Conservation (phyloP, 2,888 invertebrate species). For the Drosophila borealis region DNA sequence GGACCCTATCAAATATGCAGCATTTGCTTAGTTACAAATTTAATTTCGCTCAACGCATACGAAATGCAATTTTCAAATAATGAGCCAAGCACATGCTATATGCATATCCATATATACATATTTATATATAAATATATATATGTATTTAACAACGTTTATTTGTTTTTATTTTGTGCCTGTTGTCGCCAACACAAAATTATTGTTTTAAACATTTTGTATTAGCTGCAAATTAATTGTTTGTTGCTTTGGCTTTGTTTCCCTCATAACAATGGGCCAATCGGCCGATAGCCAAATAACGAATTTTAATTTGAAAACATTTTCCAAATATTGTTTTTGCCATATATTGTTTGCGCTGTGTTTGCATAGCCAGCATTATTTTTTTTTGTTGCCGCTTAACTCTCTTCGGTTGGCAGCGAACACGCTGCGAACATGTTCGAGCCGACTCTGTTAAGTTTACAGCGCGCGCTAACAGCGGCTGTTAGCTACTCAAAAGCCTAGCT, state of each 20-base stretch:
- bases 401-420: slow-evolving; percentile 24
- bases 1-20: slow-evolving; percentile 69
- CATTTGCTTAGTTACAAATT: slow-evolving; percentile 76
- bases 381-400: background rate
- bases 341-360: background rate
- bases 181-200: slow-evolving; percentile 23
- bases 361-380: no score
- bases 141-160: background rate
- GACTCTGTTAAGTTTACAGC: slow-evolving; percentile 46
- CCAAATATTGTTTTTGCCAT: slow-evolving; percentile 8
- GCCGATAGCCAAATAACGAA: slow-evolving; percentile 24
- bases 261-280: slow-evolving; percentile 17
- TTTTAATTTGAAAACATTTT: slow-evolving; percentile 33
- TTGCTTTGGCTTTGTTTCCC: slow-evolving; percentile 20
- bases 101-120: background rate
- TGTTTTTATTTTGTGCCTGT: slow-evolving; percentile 11
- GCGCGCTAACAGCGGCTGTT: slow-evolving; percentile 13
- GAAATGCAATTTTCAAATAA: slow-evolving; percentile 55
- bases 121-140: background rate
- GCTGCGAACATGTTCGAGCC: slow-evolving; percentile 38
- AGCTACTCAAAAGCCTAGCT: background rate
- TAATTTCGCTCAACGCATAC: slow-evolving; percentile 55
- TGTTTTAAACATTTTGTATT: slow-evolving; percentile 45
- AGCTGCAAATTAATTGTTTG: slow-evolving; percentile 41
- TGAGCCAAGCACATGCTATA: slow-evolving; percentile 14